Evolutionary conservation across 2,888 invertebrate species (phyloP).

Genomic region (Lycia hirtaria): DNA sequence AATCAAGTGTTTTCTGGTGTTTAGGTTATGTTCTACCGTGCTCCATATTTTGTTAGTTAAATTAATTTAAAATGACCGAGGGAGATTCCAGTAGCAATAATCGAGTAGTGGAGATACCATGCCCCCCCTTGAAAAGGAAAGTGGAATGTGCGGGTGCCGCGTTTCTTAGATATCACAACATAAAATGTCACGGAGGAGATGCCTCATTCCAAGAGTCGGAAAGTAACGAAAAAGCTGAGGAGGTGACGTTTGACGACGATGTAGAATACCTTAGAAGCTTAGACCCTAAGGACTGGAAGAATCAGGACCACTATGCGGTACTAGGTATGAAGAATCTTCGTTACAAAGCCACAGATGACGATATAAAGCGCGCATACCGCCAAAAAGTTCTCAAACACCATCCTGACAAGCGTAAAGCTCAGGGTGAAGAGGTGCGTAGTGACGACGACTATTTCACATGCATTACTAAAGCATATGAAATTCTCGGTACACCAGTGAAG

Average conservation of each 20-base stretch:
- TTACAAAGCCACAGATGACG: constrained; percentile 94
- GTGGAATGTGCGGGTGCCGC: constrained; percentile 83
- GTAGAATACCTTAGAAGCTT: constrained; percentile 93
- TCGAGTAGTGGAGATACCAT: constrained; percentile 68
- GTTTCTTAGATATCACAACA: constrained; percentile 79
- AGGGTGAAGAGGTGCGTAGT: constrained; percentile 93
- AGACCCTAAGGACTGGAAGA: constrained; percentile 98
- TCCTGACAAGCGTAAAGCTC: constrained; percentile 98
- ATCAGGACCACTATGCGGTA: constrained; percentile 98
- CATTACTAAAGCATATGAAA: constrained; percentile 99
- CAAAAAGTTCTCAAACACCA: constrained; percentile 93
- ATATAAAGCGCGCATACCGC: constrained; percentile 97
- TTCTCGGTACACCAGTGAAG: constrained; percentile 91
- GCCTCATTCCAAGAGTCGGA: constrained; percentile 71
- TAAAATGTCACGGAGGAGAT: constrained; percentile 80
- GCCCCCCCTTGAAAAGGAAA: constrained; percentile 65
- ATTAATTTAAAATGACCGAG: constrained; percentile 73
- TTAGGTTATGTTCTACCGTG: constrained; percentile 79
- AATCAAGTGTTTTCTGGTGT: constrained; percentile 47
- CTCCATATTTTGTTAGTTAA: constrained; percentile 63
- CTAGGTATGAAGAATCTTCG: constrained; percentile 94
- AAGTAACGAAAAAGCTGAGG: constrained; percentile 74
- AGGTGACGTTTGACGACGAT: constrained; percentile 87
- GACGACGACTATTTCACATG: constrained; percentile 99
- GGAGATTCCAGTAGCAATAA: constrained; percentile 60